Evolutionary conservation across 64 coral and sea anemone genomes (phyloP), one percentile per base, ranked within the genome.

Genomic region (Pachyseris speciosa): DNA sequence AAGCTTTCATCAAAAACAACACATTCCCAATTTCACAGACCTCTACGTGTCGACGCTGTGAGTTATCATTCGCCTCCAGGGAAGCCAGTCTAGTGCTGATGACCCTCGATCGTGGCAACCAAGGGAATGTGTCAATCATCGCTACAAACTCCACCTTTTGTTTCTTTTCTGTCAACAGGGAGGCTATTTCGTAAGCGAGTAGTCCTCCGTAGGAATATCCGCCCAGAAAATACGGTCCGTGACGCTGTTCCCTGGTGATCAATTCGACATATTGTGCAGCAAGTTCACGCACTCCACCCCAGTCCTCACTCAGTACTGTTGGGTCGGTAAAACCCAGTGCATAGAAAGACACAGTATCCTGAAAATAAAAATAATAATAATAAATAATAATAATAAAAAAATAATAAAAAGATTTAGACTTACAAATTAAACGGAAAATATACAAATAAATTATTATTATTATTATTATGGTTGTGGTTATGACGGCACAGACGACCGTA

Each of bases 121-220:
- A 88, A 1, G 52, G 69, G 42, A 85, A 92, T 30, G 90, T 85
- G 81, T 92, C 90, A 67, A 92, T 85, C 90, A 92, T 92, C 4
- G 69, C 66, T 2, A 92, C 33, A 49, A 92, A 92, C 22, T 44
- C 90, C 2, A 92, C 90, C 37, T 16, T 52, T 52, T 92, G 67
- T 4, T 76, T 83, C 3, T 86, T n/a, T 47, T 92, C 80, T 34
- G 36, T 85, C 34, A 92, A 57, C 15, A 92, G n/a, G 45, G 67
- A 75, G 7, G 90, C 90, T 47, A 92, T 92, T 74, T 92, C 90
- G 49, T 92, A 92, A 7, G 80, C 90, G n/a, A 92, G 22, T 1
- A 92, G 42, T 10, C 90, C 90, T 9, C 90, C 90, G 64, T 75
- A 92, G 1, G 80, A 92, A 33, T 92, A 92, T 33, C 90, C 90